Conservation (phyloP, 1,140 invertebrate species). For the Linepithema humile region DNA sequence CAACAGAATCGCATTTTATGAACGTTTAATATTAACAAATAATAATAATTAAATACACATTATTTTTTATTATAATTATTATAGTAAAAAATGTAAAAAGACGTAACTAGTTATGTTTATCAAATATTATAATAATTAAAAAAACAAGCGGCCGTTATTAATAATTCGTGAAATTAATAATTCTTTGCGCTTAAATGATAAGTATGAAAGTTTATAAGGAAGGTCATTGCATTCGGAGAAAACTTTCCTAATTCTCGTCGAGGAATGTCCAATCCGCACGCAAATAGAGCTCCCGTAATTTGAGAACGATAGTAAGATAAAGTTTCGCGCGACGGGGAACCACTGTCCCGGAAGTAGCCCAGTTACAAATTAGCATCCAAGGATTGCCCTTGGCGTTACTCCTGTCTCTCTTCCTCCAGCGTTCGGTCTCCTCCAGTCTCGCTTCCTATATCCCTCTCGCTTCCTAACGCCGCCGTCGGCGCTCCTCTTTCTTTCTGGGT, state of each 20-base stretch:
- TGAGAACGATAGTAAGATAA: constrained; percentile 55
- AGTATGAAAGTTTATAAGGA: constrained; percentile 1
- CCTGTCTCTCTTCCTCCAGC: constrained; percentile 64
- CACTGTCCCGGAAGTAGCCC: constrained; percentile 82
- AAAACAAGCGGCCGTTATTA: neutral
- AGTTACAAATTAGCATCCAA: constrained; percentile 83
- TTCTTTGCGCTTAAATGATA: neutral
- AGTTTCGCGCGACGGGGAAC: constrained; percentile 75
- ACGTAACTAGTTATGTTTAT: neutral
- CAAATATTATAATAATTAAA: neutral
- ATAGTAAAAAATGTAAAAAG: neutral
- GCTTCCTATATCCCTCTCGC: constrained; percentile 51
- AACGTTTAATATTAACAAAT: neutral
- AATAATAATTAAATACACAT: neutral
- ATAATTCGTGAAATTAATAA: constrained; percentile 14
- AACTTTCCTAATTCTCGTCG: constrained; percentile 44
- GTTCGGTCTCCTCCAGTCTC: constrained; percentile 51
- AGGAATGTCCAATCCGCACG: neutral
- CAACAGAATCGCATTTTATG: neutral
- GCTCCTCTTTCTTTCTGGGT: constrained; percentile 74
- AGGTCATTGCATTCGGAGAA: neutral
- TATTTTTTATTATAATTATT: constrained; percentile 1
- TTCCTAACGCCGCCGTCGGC: constrained; percentile 32
- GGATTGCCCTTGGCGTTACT: constrained; percentile 81
- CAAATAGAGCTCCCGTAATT: constrained; percentile 55